phyloP scores from a whole-genome alignment of 2,888 invertebrate species.

The Ceriagrion tenellum region DNA sequence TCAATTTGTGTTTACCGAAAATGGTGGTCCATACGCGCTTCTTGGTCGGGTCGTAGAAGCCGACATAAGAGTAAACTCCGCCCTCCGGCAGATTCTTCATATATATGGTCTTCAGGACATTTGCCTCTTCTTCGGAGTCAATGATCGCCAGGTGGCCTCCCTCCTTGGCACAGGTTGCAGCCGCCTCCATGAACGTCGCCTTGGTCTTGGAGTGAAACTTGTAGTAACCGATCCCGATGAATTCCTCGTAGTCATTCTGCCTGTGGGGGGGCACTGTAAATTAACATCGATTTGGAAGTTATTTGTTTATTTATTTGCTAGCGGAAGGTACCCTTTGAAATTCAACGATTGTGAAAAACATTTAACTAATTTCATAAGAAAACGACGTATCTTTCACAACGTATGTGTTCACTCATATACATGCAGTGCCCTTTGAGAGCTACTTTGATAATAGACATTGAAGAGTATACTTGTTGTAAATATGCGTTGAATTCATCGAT shows the following conservation, averaged over 20 bases:
- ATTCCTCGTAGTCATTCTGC: slow-evolving; percentile 7
- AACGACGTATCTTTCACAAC: no score
- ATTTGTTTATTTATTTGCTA: no score
- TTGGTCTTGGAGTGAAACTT: slow-evolving; percentile 23
- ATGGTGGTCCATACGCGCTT: slow-evolving; percentile 70
- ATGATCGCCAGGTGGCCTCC: slow-evolving; percentile 71
- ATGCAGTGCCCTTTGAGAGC: no score
- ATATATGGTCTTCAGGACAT: slow-evolving; percentile 69
- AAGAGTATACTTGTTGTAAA: no score
- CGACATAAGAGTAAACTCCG: slow-evolving; percentile 69
- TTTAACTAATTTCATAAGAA: no score
- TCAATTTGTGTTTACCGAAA: slow-evolving; percentile 43
- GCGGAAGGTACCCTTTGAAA: no score
- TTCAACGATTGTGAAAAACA: no score
- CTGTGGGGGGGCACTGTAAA: slow-evolving; percentile 30
- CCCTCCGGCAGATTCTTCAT: slow-evolving; percentile 45
- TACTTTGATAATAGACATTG: no score
- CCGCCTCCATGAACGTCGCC: slow-evolving; percentile 37
- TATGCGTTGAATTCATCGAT: no score
- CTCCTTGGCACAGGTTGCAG: not conserved
- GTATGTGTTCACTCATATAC: no score
- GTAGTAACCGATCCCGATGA: slow-evolving; percentile 43
- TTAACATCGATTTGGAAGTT: not conserved
- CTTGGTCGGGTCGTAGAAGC: slow-evolving; percentile 70
- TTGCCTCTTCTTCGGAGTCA: slow-evolving; percentile 70